Evolutionary conservation across 1,140 invertebrate species (phyloP).

Genomic region (Drosophila asahinai): DNA sequence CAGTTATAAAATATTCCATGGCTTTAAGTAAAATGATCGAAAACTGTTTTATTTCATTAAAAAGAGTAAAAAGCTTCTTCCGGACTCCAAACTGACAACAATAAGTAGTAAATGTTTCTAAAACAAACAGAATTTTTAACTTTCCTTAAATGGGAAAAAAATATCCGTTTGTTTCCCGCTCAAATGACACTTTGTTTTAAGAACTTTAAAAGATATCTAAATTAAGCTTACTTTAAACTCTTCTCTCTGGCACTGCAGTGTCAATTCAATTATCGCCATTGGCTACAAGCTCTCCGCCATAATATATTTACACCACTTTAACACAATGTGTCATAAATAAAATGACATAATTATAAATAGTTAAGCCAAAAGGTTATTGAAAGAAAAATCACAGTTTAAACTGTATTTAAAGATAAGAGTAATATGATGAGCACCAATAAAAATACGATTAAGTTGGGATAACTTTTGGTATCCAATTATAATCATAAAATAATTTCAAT

Average conservation of each 20-base stretch:
- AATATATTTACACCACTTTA: not conserved
- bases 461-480: constrained; percentile 3
- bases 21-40: too few relatives aligned
- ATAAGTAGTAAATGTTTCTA: too few relatives aligned
- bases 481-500: constrained; percentile 1
- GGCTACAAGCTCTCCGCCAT: not conserved
- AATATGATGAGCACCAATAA: not conserved
- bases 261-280: not conserved
- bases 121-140: too few relatives aligned
- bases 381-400: constrained; percentile 1
- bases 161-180: too few relatives aligned
- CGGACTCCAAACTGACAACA: too few relatives aligned
- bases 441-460: not conserved
- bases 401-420: not conserved
- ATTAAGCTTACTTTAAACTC: not conserved
- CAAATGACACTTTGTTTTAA: too few relatives aligned
- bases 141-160: too few relatives aligned
- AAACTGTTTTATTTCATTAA: too few relatives aligned
- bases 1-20: too few relatives aligned
- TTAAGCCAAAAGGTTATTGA: not conserved
- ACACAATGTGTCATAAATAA: constrained; percentile 1
- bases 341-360: not conserved
- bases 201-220: too few relatives aligned
- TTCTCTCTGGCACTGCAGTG: not conserved
- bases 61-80: too few relatives aligned